Base-by-base conservation (phyloP, 1,140 invertebrate genomes). In the Drosophila santomea region DNA sequence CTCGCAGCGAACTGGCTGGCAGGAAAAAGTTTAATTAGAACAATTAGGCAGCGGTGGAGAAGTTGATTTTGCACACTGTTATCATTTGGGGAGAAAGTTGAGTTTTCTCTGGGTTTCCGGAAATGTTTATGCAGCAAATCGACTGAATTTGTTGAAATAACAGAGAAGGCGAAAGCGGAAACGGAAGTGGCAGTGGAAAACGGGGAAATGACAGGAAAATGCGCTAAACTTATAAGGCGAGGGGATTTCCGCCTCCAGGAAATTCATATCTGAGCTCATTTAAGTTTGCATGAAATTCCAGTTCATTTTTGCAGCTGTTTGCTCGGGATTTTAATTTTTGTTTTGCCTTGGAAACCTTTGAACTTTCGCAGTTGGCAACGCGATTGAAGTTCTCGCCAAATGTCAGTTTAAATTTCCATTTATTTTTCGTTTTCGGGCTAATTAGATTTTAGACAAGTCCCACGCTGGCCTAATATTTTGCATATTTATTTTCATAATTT, bases 131-230 rank as follows among this genome's bases (percentile, higher is more conserved):
- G 75, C 81, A 90, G 86, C 86, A 90, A 90, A 90, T 90, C 86
- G 86, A 90, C 86, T 90, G 81, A 90, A 90, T 90, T 90, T 90
- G 86, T 90, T 90, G 69, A 80, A 90, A 90, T 85, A 90, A 90
- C 86, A 90, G 10, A 54, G 28, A 25, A 15, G 25, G 25, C 25
- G 25, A 25, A 4, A 28, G 48, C 17, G 45, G 45, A 52, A 64
- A 35, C 55, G 61, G 38, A 58, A 41, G 51, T 39, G 54, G 63
- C 58, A 74, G 72, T 66, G 64, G 63, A 59, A 77, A 41, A 51
- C 44, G 43, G 44, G 44, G 25, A 38, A 43, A 32, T 12, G 35
- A 38, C 32, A n/a, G 36, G 45, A 38, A 85, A 86, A 78, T 81
- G 54, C 84, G 79, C 45, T 88, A 89, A 88, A 89, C 80, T 89